Conservation (phyloP, 1,140 invertebrate genomes). For the Caenorhabditis briggsae region DNA sequence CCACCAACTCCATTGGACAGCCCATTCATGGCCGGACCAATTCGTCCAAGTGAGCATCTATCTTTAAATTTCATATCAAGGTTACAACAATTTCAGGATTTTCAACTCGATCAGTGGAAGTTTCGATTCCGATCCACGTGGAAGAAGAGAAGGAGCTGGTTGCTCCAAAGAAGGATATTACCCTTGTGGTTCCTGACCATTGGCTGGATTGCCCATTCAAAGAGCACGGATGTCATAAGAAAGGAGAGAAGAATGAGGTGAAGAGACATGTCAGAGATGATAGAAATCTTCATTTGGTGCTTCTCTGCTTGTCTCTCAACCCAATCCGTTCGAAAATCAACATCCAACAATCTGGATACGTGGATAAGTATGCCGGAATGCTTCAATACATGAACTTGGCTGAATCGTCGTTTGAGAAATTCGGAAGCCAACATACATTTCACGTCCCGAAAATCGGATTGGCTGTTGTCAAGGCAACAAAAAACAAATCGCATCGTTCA, state of each 20-base stretch:
- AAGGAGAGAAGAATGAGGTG: constrained; percentile 34
- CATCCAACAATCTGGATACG: constrained; percentile 31
- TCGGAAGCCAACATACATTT: constrained; percentile 36
- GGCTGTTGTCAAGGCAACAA: neutral
- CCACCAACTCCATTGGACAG: constrained; percentile 40
- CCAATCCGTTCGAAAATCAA: constrained; percentile 15
- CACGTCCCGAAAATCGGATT: constrained; percentile 38
- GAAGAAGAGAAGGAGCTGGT: neutral
- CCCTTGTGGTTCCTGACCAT: neutral
- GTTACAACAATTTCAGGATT: neutral
- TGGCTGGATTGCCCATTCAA: constrained; percentile 45
- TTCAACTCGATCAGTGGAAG: constrained; percentile 11
- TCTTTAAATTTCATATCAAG: neutral
- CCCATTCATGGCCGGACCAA: neutral
- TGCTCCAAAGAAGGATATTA: neutral
- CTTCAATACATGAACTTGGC: neutral
- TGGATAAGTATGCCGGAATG: neutral
- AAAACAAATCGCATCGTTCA: constrained; percentile 15
- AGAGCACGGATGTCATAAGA: constrained; percentile 44
- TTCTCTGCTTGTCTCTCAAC: constrained; percentile 5
- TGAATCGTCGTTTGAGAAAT: constrained; percentile 4
- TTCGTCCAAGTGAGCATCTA: neutral
- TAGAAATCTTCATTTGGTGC: constrained; percentile 37
- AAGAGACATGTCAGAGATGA: constrained; percentile 50
- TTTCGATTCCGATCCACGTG: constrained; percentile 29